Base-by-base conservation (phyloP, 2,888 invertebrate genomes). In the Macrophya alboannulata region DNA sequence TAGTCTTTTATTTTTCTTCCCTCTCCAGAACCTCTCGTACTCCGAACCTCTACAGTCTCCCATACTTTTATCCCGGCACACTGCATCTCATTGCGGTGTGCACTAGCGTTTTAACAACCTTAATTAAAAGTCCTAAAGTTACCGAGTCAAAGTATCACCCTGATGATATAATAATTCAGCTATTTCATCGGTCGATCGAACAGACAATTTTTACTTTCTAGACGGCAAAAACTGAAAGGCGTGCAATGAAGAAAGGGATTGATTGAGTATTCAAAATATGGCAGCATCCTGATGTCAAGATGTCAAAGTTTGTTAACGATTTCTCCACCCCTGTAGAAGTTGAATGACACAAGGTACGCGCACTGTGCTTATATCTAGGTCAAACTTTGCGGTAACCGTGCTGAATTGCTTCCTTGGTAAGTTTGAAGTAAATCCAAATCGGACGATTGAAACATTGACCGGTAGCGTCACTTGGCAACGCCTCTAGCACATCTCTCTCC, bases 1-100 rank as follows among this genome's bases (percentile, higher is more conserved):
- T 86, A 85, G 88, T 88, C 88, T 89, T 91, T 92, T 92, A 89
- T 90, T 91, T 91, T 91, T 90, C 85, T 83, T 8, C 55, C 83
- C 83, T 83, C 51, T 45, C 21, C 31, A 8, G 68, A 65, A 51
- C 83, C 71, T 48, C 82, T 82, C 40, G 8, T 48, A 45, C 71
- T 9, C 51, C 4, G 12, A 55, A 59, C 55, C 65, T 45, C 65
- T 40, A 31, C 65, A 62, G 65, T 82, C 45, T 40, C 21, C 48
- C 21, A 83, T 31, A 43, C 83, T 40, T n/a, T 62, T n/a, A n/a
- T 40, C 21, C 21, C 40, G 12, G 31, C 55, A 40, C 40, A 51
- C 81, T 81, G 81, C 81, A 81, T 81, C 59, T 59, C 81, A 81
- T 62, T 81, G 43, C 62, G 62, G 21, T 21, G 21, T 81, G 81